Evolutionary conservation across 2,113 vertebrate genomes (phyloP).

Genomic region (Gadus macrocephalus): DNA sequence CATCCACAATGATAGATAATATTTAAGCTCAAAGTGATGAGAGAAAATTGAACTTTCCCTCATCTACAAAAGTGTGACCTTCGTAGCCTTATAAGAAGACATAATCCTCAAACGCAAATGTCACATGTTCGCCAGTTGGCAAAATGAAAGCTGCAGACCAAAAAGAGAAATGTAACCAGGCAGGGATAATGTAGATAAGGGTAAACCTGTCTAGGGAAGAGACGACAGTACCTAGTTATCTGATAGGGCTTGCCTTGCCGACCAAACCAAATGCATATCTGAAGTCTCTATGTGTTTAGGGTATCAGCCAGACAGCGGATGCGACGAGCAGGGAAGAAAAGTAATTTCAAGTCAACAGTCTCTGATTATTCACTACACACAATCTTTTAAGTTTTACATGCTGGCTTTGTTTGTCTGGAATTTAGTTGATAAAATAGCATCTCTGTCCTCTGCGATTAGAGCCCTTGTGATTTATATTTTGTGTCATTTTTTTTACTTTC

Average conservation of each 20-base stretch:
- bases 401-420: conserved; percentile 38
- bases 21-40: no score
- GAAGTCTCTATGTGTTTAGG: conserved; percentile 49
- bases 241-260: conserved; percentile 52
- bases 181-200: conserved; percentile 51
- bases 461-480: conserved; percentile 45
- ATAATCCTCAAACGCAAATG: conserved; percentile 28
- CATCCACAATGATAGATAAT: no score
- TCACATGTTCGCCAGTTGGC: conserved; percentile 32
- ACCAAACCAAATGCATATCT: conserved; percentile 51
- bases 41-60: background rate
- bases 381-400: background rate
- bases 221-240: conserved; percentile 57
- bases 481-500: no score
- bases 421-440: conserved; percentile 45
- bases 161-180: conserved; percentile 40
- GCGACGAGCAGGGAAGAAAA: conserved; percentile 37
- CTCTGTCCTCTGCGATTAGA: conserved; percentile 33
- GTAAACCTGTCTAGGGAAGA: conserved; percentile 55
- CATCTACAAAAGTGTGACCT: conserved; percentile 8
- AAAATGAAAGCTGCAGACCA: conserved; percentile 29
- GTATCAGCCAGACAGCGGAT: conserved; percentile 45
- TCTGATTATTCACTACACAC: conserved; percentile 31
- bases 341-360: conserved; percentile 58
- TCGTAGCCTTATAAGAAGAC: conserved; percentile 19